These are phyloP conservation scores for Capromys pilorides DNA, from an alignment of 2,797 vertebrate species.

Conservation along the genomic window DNA sequence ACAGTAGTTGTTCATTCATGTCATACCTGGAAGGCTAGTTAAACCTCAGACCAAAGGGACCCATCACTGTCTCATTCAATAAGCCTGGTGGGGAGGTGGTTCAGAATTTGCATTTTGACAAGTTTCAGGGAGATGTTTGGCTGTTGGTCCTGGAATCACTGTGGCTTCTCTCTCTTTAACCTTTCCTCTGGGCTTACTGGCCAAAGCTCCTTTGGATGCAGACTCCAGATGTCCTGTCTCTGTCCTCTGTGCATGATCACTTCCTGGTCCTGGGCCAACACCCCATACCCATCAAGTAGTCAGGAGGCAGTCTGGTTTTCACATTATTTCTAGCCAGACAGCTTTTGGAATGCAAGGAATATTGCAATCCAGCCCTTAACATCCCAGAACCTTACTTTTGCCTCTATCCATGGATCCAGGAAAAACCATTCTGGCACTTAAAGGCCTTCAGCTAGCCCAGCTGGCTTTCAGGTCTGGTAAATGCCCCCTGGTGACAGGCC, in stretches of 20 bases:
- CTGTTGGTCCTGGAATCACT: neutral
- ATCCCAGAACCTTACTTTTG: neutral
- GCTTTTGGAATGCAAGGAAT: conserved; percentile 31
- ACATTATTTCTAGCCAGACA: conserved; percentile 45
- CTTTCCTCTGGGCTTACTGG: neutral
- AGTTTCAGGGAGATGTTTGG: neutral
- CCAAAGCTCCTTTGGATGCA: neutral
- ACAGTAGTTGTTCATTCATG: neutral
- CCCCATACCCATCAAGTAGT: neutral
- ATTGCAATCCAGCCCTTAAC: neutral
- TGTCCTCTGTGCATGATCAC: neutral
- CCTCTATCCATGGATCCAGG: neutral
- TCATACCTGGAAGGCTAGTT: neutral
- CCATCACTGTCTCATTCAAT: neutral
- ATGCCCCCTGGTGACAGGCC: neutral
- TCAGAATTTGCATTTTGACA: conserved; percentile 8
- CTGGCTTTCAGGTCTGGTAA: conserved; percentile 6
- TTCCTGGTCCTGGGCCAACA: neutral
- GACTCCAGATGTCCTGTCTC: neutral
- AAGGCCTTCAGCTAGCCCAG: neutral
- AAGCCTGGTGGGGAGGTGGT: neutral
- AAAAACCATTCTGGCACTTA: neutral
- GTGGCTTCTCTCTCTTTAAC: neutral
- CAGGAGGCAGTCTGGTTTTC: conserved; percentile 45
- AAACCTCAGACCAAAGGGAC: neutral